Evolutionary conservation across 1,140 invertebrate species (phyloP).

Genomic region (Hypsibius dujardini): DNA sequence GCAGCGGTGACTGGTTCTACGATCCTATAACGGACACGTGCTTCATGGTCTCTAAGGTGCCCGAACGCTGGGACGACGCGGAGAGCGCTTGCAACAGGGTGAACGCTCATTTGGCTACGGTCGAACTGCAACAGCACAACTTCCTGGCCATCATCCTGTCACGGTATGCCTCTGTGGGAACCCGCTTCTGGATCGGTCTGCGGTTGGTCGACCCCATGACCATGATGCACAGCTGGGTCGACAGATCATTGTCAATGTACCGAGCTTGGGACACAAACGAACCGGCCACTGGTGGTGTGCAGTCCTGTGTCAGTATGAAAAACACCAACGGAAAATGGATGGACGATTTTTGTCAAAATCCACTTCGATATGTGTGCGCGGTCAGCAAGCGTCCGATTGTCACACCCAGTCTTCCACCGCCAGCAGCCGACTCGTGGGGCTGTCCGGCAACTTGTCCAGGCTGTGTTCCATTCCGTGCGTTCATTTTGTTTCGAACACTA

Average conservation of each 20-base stretch:
- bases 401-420: background rate
- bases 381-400: background rate
- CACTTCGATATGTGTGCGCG: background rate
- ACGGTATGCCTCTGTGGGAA: background rate
- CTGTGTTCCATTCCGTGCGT: background rate
- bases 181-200: background rate
- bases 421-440: background rate
- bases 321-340: background rate
- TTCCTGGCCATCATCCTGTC: background rate
- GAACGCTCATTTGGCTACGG: background rate
- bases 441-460: background rate
- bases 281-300: background rate
- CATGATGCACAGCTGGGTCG: background rate
- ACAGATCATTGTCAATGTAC: background rate
- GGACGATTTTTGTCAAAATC: background rate
- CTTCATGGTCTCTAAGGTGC: background rate
- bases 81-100: background rate
- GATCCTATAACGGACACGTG: background rate
- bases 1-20: constrained; percentile 4
- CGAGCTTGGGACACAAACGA: background rate
- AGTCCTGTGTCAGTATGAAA: background rate
- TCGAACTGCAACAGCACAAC: background rate
- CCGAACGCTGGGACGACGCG: background rate
- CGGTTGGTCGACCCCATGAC: background rate
- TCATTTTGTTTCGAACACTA: background rate